Base-by-base conservation (phyloP, 1,140 invertebrate species). In the Halesus radiatus region DNA sequence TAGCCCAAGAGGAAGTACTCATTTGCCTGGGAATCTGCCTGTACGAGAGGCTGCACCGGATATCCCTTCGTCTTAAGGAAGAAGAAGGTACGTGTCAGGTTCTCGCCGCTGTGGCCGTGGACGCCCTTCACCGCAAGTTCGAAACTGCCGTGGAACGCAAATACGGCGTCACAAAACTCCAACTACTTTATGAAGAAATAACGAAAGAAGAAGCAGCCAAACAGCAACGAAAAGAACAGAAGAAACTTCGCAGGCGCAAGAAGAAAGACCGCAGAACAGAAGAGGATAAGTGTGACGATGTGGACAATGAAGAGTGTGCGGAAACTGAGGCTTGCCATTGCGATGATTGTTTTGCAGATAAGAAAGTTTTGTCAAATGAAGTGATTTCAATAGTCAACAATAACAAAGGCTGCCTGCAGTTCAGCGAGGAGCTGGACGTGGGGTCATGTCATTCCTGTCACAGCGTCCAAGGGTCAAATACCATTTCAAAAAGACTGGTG, bases 1-100 rank as follows among this genome's bases (percentile, higher is more conserved):
- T 98, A 84, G 97, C 97, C 84, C 97, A 98, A 89, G 96, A 98
- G 88, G 97, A 98, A 90, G 96, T 98, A 58, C 90, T 98, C 74
- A 98, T 96, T 0, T 98, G 97, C 87, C 91, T 98, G 62, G 97
- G 97, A 15, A 95, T 98, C 87, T 97, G 96, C 87, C 93, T 98
- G 73, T 96, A 97, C 85, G 96, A 98, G 86, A 90, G 96, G 62
- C 90, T 98, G 16, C 95, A 97, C 87, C 92, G 94, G 81, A 94
- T 98, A 76, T 94, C 96, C 84, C 92, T 96, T 79, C 93, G 96
- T 76, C 90, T 98, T 81, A 92, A 94, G 75, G 96, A 97, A 87
- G 96, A 97, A 88, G 96, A 98, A 87, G 95, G 95, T 85, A 96
- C 96, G 3, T 97, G 96, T 89, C 95, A 97, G 89, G 94, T 97